Evolutionary conservation across 2,797 vertebrate species (phyloP).

Genomic region (Rousettus madagascariensis): DNA sequence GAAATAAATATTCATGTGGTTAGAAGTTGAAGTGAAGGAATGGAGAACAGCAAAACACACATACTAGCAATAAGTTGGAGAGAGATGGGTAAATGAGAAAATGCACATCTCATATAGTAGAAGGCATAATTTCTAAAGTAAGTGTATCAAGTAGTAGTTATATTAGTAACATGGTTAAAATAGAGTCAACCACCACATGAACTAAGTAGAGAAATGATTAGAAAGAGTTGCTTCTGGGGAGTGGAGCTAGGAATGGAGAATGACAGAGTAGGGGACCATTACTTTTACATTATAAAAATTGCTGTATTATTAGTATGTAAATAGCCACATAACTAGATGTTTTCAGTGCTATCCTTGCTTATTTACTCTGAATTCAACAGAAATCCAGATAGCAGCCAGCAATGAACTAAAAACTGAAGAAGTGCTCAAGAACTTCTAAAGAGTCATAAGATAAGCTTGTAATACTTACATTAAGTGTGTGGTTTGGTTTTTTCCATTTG

Average conservation of each 20-base stretch:
- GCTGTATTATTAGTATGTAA: background rate
- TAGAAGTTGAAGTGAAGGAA: background rate
- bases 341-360: background rate
- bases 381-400: background rate
- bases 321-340: background rate
- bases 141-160: background rate
- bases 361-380: background rate
- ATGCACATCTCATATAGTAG: background rate
- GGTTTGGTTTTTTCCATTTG: background rate
- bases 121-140: background rate
- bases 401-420: background rate
- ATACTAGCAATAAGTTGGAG: background rate
- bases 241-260: background rate
- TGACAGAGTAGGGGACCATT: background rate
- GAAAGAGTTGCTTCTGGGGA: background rate
- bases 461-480: background rate
- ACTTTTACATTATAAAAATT: background rate
- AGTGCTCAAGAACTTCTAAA: background rate
- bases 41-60: background rate
- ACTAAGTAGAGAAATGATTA: background rate
- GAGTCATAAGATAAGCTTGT: background rate
- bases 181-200: background rate
- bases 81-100: background rate
- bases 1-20: slow-evolving; percentile 16
- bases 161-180: background rate